These are phyloP conservation scores for Hestina assimilis DNA, from an alignment of 1,140 invertebrate genomes.

Conservation along the genomic window DNA sequence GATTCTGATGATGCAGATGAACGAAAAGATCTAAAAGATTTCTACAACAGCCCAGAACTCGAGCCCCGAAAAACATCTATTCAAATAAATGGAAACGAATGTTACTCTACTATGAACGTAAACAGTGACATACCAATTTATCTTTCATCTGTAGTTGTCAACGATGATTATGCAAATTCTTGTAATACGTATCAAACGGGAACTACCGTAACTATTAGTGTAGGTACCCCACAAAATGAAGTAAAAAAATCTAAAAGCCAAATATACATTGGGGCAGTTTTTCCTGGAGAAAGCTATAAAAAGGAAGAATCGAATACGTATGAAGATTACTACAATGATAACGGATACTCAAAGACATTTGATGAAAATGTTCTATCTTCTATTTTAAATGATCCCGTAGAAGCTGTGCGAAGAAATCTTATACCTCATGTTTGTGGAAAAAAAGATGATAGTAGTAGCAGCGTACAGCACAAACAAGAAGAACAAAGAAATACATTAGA, in stretches of 20 bases:
- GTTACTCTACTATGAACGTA: conserved; percentile 83
- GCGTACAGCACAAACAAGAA: conserved; percentile 11
- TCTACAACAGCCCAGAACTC: conserved; percentile 47
- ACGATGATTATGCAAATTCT: conserved; percentile 71
- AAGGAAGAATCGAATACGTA: conserved; percentile 59
- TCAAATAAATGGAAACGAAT: conserved; percentile 85
- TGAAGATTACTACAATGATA: conserved; percentile 60
- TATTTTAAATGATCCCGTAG: conserved; percentile 83
- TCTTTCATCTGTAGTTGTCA: conserved; percentile 83
- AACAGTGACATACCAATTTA: conserved; percentile 81
- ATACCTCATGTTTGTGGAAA: conserved; percentile 86
- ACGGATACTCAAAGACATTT: conserved; percentile 34
- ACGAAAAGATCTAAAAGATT: conserved; percentile 39
- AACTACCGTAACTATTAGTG: conserved; percentile 80
- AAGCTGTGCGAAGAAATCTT: conserved; percentile 84
- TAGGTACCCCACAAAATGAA: conserved; percentile 61
- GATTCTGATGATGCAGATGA: conserved; percentile 70
- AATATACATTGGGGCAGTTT: conserved; percentile 72
- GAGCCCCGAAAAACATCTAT: conserved; percentile 85
- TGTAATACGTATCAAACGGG: conserved; percentile 70
- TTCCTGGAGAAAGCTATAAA: conserved; percentile 44
- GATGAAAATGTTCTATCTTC: conserved; percentile 72
- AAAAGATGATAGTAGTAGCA: conserved; percentile 41
- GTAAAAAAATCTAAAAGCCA: conserved; percentile 70
- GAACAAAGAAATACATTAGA: conserved; percentile 11